Evolutionary conservation across 2,797 vertebrate species (phyloP).

Genomic region (Crotalus adamanteus): DNA sequence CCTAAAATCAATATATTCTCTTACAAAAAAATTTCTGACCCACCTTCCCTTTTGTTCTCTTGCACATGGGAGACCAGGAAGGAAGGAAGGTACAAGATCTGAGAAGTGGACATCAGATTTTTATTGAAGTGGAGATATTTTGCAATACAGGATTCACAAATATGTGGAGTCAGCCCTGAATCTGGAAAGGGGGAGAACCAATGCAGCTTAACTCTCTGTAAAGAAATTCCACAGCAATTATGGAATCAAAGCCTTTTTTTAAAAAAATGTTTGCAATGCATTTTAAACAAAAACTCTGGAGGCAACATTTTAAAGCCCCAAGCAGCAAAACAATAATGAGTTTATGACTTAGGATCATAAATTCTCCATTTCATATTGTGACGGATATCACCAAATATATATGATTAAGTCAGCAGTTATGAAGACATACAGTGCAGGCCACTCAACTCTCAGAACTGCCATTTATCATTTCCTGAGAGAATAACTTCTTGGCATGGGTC

Average conservation of each 20-base stretch:
- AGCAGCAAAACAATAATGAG: slow-evolving; percentile 49
- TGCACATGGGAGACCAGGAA: neutral
- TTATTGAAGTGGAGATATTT: neutral
- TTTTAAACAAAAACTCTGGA: slow-evolving; percentile 52
- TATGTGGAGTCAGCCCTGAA: neutral
- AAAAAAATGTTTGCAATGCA: slow-evolving; percentile 46
- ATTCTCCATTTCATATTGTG: slow-evolving; percentile 46
- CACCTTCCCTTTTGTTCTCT: neutral
- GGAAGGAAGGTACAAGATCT: neutral
- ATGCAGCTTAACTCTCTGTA: slow-evolving; percentile 32
- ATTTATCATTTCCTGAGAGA: slow-evolving; percentile 77
- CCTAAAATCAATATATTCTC: neutral
- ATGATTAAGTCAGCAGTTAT: slow-evolving; percentile 67
- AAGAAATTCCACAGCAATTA: slow-evolving; percentile 23
- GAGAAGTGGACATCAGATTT: neutral
- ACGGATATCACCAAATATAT: slow-evolving; percentile 58
- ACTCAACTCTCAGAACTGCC: slow-evolving; percentile 60
- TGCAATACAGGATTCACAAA: neutral
- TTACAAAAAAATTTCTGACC: neutral
- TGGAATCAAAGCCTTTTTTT: slow-evolving; percentile 43
- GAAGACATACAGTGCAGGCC: slow-evolving; percentile 56
- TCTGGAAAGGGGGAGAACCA: neutral
- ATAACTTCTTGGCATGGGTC: slow-evolving; percentile 72
- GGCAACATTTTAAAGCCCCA: slow-evolving; percentile 28
- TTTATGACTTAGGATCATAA: slow-evolving; percentile 52